Evolutionary conservation across 2,797 vertebrate species (phyloP).

Genomic region (Heteromormyrus szaboi): DNA sequence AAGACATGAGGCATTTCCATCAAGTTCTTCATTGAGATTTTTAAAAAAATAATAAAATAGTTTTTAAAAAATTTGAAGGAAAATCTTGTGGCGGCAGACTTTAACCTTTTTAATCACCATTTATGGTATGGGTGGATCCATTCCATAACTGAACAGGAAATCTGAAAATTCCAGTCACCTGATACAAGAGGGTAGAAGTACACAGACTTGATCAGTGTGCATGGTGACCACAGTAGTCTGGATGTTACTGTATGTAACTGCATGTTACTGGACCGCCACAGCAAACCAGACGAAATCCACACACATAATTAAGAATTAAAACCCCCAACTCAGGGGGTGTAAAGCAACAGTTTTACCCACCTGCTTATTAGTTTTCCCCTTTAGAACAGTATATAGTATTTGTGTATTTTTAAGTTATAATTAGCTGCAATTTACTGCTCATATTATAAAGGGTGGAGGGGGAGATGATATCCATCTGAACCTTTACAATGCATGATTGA

Average conservation of each 20-base stretch:
- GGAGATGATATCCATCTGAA: neutral
- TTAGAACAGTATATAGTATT: neutral
- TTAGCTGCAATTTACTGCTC: neutral
- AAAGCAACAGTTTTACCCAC: neutral
- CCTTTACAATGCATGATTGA: neutral
- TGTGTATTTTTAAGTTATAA: neutral
- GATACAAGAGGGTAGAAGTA: neutral
- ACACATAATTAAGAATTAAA: neutral
- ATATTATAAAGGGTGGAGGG: neutral
- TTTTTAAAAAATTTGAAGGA: neutral
- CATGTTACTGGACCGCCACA: neutral
- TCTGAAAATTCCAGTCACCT: neutral
- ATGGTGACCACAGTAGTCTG: neutral
- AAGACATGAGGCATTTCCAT: neutral
- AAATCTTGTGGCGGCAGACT: neutral
- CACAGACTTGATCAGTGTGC: neutral
- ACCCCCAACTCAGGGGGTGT: neutral
- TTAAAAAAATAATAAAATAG: neutral
- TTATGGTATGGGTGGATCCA: neutral
- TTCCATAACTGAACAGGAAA: constrained; percentile 1
- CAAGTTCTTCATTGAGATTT: neutral
- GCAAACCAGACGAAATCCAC: neutral
- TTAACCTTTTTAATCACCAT: neutral
- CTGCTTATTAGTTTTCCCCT: neutral
- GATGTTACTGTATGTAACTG: neutral